Conservation (phyloP, 2,113 vertebrate species). For the Sminthopsis crassicaudata region DNA sequence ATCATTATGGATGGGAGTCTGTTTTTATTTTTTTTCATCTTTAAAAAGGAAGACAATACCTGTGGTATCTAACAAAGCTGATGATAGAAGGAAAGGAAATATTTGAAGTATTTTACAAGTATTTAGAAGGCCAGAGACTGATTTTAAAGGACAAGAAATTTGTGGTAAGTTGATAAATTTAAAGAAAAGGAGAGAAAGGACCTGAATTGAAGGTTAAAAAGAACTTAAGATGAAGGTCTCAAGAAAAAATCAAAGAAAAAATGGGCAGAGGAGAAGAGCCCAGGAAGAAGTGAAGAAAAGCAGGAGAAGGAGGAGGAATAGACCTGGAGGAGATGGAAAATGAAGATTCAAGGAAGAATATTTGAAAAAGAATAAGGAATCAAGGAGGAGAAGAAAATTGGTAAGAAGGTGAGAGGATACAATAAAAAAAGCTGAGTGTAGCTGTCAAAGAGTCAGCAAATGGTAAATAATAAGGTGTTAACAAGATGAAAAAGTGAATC, state of each 20-base stretch:
- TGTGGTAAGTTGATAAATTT: neutral
- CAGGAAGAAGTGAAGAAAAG: neutral
- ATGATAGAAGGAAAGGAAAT: neutral
- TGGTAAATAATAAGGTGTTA: neutral
- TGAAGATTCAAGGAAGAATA: neutral
- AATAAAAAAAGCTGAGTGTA: neutral
- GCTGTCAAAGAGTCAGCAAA: neutral
- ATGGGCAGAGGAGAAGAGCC: neutral
- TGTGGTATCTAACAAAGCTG: neutral
- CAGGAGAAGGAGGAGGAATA: neutral
- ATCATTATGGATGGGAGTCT: no score
- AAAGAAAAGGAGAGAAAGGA: neutral
- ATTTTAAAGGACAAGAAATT: neutral
- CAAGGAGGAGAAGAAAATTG: no score
- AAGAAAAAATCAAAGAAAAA: neutral
- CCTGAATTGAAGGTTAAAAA: neutral
- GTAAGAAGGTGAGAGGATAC: neutral
- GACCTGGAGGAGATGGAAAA: neutral
- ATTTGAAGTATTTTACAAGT: neutral
- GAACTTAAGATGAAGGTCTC: neutral
- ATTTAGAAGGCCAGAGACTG: neutral
- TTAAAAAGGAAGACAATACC: neutral
- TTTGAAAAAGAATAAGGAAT: neutral
- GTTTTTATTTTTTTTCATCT: neutral
- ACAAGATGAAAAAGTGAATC: no score